Evolutionary conservation across 2,113 vertebrate genomes (phyloP).

Genomic region (Coracopsis vasa): DNA sequence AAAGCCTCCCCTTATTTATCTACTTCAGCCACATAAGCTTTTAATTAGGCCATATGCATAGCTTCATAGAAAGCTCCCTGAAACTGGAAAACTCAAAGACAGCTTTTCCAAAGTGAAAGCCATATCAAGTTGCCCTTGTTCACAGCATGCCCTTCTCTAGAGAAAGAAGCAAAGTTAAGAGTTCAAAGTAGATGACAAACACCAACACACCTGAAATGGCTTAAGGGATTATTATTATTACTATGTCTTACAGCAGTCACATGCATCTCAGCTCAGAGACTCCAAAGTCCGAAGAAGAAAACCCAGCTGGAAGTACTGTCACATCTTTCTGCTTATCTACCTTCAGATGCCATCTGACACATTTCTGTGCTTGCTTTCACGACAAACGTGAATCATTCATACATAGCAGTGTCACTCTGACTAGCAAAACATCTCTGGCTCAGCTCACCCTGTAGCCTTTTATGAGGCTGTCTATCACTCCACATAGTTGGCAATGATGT

Average conservation of each 20-base stretch:
- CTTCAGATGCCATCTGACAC: not conserved
- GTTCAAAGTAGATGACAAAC: constrained; percentile 24
- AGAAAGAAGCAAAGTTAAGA: not conserved
- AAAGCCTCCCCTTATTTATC: not conserved
- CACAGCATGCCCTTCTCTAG: not conserved
- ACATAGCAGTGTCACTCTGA: not conserved
- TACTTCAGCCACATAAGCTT: constrained; percentile 24
- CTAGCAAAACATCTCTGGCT: not conserved
- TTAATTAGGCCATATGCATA: not conserved
- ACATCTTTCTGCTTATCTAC: not conserved
- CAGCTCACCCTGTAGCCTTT: not conserved
- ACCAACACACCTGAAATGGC: constrained; percentile 10
- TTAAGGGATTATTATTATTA: not conserved
- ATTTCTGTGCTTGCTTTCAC: not conserved
- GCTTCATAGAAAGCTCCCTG: not conserved
- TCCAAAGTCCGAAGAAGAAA: not conserved
- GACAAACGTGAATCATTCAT: not conserved
- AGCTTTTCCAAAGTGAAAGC: constrained; percentile 19
- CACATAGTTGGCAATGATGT: constrained; percentile 22
- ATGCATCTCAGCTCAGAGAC: not conserved
- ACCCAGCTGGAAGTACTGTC: not conserved
- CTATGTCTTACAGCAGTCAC: not conserved
- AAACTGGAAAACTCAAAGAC: constrained; percentile 23
- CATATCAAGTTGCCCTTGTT: not conserved
- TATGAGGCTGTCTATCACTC: constrained; percentile 18